Evolutionary conservation across 2,888 invertebrate genomes (phyloP).

Genomic region (Chironomus tentans): DNA sequence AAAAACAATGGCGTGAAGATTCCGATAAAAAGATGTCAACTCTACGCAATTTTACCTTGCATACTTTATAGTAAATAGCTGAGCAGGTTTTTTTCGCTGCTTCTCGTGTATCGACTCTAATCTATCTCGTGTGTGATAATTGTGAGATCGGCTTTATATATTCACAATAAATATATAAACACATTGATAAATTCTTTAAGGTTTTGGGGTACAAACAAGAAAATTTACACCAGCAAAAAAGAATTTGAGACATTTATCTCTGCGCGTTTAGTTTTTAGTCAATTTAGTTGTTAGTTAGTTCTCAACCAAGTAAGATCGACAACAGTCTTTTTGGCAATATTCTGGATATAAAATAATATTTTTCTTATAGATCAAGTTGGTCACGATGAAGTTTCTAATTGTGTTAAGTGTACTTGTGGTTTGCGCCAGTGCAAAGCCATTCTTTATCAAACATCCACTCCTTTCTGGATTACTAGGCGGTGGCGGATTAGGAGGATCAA

Average conservation of each 20-base stretch:
- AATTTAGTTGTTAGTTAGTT: slow-evolving; percentile 14
- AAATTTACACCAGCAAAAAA: slow-evolving; percentile 3
- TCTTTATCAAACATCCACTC: not conserved
- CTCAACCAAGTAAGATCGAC: slow-evolving; percentile 1
- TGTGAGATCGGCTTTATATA: not conserved
- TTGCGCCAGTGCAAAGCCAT: not conserved
- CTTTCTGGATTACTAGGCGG: not conserved
- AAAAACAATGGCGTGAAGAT: no score
- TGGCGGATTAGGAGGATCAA: not conserved
- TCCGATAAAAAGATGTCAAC: no score
- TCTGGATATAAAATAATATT: not conserved
- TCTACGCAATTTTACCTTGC: no score
- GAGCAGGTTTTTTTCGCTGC: not conserved
- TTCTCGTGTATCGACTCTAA: not conserved
- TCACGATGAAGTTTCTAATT: slow-evolving; percentile 11
- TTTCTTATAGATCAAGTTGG: not conserved
- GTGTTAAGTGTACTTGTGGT: slow-evolving; percentile 10
- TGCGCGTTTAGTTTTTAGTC: not conserved
- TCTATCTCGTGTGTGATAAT: not conserved
- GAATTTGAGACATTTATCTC: slow-evolving; percentile 17
- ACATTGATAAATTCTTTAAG: not conserved
- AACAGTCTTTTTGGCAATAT: not conserved
- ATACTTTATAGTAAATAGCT: not conserved
- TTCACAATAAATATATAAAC: not conserved
- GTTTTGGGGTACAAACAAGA: not conserved